Base-by-base conservation (phyloP, 2,113 vertebrate genomes). In the Garra rufa region DNA sequence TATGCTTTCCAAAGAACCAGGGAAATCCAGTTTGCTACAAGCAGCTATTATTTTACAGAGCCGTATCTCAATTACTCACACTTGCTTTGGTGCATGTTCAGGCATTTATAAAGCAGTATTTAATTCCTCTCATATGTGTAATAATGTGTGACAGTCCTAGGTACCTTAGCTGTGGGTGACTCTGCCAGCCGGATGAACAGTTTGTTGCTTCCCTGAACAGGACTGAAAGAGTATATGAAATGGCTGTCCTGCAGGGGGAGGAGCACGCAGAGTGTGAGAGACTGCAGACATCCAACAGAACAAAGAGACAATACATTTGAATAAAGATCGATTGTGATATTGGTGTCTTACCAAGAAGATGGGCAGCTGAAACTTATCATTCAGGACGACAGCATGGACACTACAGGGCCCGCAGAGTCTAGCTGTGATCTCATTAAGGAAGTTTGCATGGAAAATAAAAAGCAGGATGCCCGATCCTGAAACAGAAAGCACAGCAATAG, bases 201-300 rank as follows among this genome's bases (percentile, higher is more conserved):
- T 88, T 95, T 98, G 93, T 99, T 99, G 88, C 93, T 86, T 75
- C 98, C 98, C 89, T 93, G 92, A 48, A 93, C 89, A 6, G 98
- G 98, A 82, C 94, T 98, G 94, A 99, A 99, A 55, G 97, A 99
- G 92, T 99, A 99, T 94, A 99, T 98, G 94, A 99, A 99, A 92
- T 99, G 97, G 93, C 97, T 98, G 8, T 99, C 97, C 98, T 99
- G 79, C 26, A 94, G 85, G 11, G 77, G 69, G 92, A 50, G 89
- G 28, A 85, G 21, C 26, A 84, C 41, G 1, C 0, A 71, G 1
- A 75, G 13, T 77, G 1, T 57, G 1, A 24, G 57, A 34, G 57
- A 34, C 34, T n/a, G 24, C 4, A 78, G 52, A 50, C 19, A 19
- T 41, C n/a, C 3, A 26, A 75, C 79, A 46, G 21, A 70, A 5